A percentile compares a stretch with the other conserved stretches of the same genome.
phyloP scores from a whole-genome alignment of 1,140 invertebrate genomes.

The Helicoverpa zea region DNA sequence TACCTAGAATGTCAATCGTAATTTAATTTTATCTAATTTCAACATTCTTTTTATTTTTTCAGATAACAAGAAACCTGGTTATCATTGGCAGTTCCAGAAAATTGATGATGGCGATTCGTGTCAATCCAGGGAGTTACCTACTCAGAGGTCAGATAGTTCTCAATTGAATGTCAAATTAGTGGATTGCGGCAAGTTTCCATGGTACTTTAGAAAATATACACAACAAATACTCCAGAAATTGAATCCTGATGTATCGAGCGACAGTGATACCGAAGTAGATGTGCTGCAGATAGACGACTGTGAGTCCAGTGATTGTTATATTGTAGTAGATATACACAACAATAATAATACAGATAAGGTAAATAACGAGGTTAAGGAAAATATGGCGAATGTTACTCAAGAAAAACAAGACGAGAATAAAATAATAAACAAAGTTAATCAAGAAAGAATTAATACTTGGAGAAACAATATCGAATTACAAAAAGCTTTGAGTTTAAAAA shows the following conservation, averaged over 20 bases:
- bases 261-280: constrained; percentile 18
- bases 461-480: constrained; percentile 22
- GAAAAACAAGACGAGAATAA: neutral
- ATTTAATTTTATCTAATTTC: neutral
- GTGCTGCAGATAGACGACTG: neutral
- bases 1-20: too few relatives aligned
- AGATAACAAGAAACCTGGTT: neutral
- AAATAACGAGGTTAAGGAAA: neutral
- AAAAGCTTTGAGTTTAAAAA: constrained; percentile 30
- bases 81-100: neutral
- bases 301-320: constrained; percentile 31
- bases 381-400: neutral
- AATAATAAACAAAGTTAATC: neutral
- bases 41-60: neutral
- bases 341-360: neutral
- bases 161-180: constrained; percentile 62
- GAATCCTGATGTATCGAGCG: neutral
- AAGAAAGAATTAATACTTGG: neutral
- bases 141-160: neutral
- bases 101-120: neutral
- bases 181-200: constrained; percentile 62
- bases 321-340: constrained; percentile 17
- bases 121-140: neutral
- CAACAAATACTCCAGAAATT: constrained; percentile 9
- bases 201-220: constrained; percentile 55